These are phyloP conservation scores for Stomatorhinus ivindoensis DNA, from an alignment of 2,113 vertebrate genomes.

Conservation along the genomic window DNA sequence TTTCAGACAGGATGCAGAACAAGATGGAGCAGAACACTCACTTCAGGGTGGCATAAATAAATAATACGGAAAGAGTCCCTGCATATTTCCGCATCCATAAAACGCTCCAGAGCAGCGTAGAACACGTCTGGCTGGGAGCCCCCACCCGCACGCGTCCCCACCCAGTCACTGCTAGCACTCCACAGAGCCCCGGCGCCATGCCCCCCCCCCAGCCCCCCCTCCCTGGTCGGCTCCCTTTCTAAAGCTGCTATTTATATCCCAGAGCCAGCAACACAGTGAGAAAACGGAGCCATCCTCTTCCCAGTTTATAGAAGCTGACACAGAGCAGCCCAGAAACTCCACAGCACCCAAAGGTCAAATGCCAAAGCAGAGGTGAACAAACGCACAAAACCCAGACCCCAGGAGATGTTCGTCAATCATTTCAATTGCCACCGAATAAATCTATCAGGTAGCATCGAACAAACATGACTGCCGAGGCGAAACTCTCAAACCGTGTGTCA, in stretches of 20 bases:
- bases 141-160: conserved; percentile 25
- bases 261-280: conserved; percentile 42
- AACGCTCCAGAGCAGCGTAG: conserved; percentile 35
- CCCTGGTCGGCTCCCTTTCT: conserved; percentile 49
- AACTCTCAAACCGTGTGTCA: neutral
- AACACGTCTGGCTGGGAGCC: conserved; percentile 19
- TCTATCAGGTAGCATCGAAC: neutral
- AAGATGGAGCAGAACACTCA: conserved; percentile 29
- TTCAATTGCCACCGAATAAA: neutral
- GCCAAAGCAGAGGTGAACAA: neutral
- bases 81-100: conserved; percentile 39
- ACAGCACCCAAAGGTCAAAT: conserved; percentile 38
- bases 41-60: conserved; percentile 50
- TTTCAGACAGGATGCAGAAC: conserved; percentile 15
- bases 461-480: neutral
- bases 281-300: conserved; percentile 41
- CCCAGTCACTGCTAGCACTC: conserved; percentile 46
- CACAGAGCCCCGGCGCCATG: conserved; percentile 53
- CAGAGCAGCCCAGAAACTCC: conserved; percentile 36
- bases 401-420: neutral
- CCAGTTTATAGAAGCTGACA: conserved; percentile 33
- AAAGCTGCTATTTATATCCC: conserved; percentile 60
- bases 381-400: neutral
- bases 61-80: conserved; percentile 43
- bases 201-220: conserved; percentile 30